Evolutionary conservation across 2,797 vertebrate species (phyloP).

Genomic region (Helostoma temminkii): DNA sequence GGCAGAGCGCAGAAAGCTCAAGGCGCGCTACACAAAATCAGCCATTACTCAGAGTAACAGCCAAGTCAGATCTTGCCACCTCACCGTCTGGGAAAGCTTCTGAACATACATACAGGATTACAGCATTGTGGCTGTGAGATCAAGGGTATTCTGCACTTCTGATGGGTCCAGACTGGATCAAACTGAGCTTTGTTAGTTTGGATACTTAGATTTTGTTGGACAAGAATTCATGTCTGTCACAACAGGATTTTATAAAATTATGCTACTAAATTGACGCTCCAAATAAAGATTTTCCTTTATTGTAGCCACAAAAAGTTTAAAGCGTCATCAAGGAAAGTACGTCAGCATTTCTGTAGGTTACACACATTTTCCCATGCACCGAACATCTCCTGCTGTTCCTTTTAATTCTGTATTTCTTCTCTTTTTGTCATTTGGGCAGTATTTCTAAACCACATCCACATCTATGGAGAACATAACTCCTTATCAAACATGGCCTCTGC

Average conservation of each 20-base stretch:
- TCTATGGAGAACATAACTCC: constrained; percentile 30
- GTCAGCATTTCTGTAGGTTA: constrained; percentile 10
- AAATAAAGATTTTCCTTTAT: not conserved
- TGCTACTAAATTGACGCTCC: not conserved
- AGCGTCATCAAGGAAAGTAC: constrained; percentile 5
- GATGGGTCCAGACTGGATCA: constrained; percentile 1
- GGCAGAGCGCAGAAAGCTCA: constrained; percentile 49
- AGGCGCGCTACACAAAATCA: constrained; percentile 50
- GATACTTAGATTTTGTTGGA: constrained; percentile 8
- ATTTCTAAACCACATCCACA: constrained; percentile 31
- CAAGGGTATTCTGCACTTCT: constrained; percentile 16
- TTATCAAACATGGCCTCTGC: constrained; percentile 50
- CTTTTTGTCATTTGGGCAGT: constrained; percentile 13
- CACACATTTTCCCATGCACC: constrained; percentile 10
- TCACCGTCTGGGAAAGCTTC: constrained; percentile 41
- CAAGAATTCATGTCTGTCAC: constrained; percentile 1
- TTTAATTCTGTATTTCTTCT: constrained; percentile 3
- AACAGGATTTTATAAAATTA: constrained; percentile 14
- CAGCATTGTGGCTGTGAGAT: constrained; percentile 14
- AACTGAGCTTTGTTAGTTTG: constrained; percentile 3
- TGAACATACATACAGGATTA: constrained; percentile 50
- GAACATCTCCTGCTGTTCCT: not conserved
- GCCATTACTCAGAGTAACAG: constrained; percentile 46
- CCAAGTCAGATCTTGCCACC: constrained; percentile 30
- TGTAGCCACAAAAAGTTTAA: not conserved